A percentile compares a stretch with the other conserved stretches of the same genome.
Conservation (phyloP, 1,140 invertebrate species). For the Danaus plexippus region DNA sequence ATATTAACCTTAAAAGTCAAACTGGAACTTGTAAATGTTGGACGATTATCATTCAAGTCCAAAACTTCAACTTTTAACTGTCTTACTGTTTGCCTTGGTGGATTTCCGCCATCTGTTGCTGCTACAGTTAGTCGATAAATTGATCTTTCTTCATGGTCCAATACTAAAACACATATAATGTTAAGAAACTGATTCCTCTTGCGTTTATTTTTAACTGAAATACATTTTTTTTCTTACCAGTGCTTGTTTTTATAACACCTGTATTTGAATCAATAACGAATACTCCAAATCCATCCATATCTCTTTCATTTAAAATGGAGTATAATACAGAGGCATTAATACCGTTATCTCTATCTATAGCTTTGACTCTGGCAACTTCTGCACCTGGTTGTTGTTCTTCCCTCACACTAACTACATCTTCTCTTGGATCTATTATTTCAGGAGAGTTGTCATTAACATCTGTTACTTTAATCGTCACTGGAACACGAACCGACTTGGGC, state of each 20-base stretch:
- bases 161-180: conserved; percentile 62
- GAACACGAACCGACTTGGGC: conserved; percentile 79
- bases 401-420: conserved; percentile 88
- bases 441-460: conserved; percentile 95
- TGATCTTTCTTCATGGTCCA: conserved; percentile 92
- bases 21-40: conserved; percentile 91
- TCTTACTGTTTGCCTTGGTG: conserved; percentile 84
- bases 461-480: conserved; percentile 80
- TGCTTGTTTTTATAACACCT: conserved; percentile 90
- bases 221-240: conserved; percentile 48
- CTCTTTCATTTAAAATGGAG: conserved; percentile 85
- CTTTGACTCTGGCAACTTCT: conserved; percentile 87
- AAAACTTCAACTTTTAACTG: conserved; percentile 89
- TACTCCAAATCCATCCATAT: conserved; percentile 85
- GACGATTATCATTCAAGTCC: conserved; percentile 92
- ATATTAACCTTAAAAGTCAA: conserved; percentile 85
- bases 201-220: neutral
- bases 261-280: conserved; percentile 90
- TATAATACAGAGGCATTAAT: conserved; percentile 92
- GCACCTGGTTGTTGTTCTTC: conserved; percentile 89
- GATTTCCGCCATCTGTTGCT: conserved; percentile 88
- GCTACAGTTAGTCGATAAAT: conserved; percentile 89
- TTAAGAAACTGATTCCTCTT: neutral
- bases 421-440: conserved; percentile 88
- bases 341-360: conserved; percentile 89